Base-by-base conservation (phyloP, 1,140 invertebrate species). In the Temnothorax nylanderi region DNA sequence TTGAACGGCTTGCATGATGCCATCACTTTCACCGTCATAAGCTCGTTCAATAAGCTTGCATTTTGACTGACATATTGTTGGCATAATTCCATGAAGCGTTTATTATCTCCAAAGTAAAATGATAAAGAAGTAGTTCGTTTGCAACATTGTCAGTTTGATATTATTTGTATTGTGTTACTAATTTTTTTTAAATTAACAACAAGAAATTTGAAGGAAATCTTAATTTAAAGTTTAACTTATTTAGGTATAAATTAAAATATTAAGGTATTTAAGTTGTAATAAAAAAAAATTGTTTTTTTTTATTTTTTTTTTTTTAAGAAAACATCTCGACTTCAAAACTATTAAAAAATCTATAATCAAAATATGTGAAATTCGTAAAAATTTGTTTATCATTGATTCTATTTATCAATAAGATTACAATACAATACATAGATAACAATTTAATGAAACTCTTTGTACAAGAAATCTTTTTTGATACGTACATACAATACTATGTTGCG, bases 11-110 rank as follows among this genome's bases (percentile, higher is more conserved):
- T n/a, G 51, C 18, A 21, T 49, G 18, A 41, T 78, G 44, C 56
- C 37, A 65, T 65, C 32, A 65, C 60, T 78, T 78, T 78, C 58
- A 49, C 60, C 18, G 7, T 78, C 10, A 18, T 34, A 60, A 60
- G n/a, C 21, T 60, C 21, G 13, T 76, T 44, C 10, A 47, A 44
- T 47, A 78, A 78, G 13, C 32, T 65, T 34, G 13, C 60, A 13
- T 78, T 49, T 32, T 78, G 44, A 65, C n/a, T 41, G n/a, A 65
- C 10, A 18, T 13, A 34, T 56, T 21, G 8, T 56, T 64, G 41
- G 26, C 37, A 77, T 18, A 77, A 64, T 64, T 47, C 18, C 4
- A 74, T 58, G n/a, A 77, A 21, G 6, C 47, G 16, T 51, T 64
- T 58, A 64, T 60, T 76, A 37, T 44, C 60, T 62, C 18, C 18